Conservation (phyloP, 2,797 vertebrate species). For the Enteromius mattozi region DNA sequence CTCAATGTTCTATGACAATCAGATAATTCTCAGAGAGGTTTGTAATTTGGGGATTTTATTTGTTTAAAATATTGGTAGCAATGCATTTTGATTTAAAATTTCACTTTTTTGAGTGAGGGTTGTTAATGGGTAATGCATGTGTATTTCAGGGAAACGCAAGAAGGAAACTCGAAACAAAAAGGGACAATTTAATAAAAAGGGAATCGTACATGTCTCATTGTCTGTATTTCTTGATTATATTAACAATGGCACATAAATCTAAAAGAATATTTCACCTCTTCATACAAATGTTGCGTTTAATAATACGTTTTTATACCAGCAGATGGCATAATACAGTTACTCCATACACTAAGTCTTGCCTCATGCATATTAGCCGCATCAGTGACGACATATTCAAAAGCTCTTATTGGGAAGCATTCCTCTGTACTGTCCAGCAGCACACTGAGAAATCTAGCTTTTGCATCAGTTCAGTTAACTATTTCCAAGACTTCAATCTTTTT, state of each 20-base stretch:
- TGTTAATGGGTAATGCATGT: constrained; percentile 45
- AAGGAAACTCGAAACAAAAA: constrained; percentile 28
- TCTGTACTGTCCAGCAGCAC: neutral
- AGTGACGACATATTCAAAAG: neutral
- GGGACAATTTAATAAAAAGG: constrained; percentile 40
- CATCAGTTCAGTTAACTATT: neutral
- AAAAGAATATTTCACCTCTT: neutral
- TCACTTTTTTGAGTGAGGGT: constrained; percentile 17
- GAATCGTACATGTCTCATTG: neutral
- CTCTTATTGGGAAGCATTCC: neutral
- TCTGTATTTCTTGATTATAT: neutral
- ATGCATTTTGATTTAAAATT: constrained; percentile 6
- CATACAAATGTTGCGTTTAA: neutral
- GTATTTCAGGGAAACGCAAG: constrained; percentile 36
- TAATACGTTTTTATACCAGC: neutral
- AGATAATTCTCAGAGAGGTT: constrained; percentile 2
- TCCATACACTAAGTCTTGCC: neutral
- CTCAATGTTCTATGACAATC: constrained; percentile 35
- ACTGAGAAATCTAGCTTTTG: neutral
- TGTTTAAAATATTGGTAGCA: constrained; percentile 11
- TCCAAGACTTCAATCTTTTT: neutral
- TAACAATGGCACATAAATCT: neutral
- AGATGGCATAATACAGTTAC: neutral
- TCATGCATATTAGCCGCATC: neutral
- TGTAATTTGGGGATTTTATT: neutral